A percentile compares a stretch with the other conserved stretches of the same genome.
Conservation (phyloP, 2,888 invertebrate species). For the Tethea ocularis region DNA sequence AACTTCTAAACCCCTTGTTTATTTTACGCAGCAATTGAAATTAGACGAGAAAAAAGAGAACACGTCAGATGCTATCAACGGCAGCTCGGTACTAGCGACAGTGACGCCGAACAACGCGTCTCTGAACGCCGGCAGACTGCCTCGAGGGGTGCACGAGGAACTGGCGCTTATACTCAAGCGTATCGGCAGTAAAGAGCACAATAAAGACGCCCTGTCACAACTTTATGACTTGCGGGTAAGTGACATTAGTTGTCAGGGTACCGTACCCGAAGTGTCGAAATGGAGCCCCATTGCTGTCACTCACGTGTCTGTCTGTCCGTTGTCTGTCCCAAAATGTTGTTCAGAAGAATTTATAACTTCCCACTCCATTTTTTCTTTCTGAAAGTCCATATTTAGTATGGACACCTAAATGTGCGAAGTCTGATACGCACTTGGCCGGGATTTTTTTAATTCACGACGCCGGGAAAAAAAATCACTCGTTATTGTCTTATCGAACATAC, state of each 20-base stretch:
- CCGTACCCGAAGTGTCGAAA: too few species aligned
- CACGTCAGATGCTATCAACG: constrained; percentile 60
- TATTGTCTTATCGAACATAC: too few species aligned
- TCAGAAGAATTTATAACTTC: too few species aligned
- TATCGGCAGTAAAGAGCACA: constrained; percentile 94
- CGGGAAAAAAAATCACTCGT: too few species aligned
- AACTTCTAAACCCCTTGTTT: background rate
- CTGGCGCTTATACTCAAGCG: constrained; percentile 95
- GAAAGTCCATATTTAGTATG: too few species aligned
- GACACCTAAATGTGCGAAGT: too few species aligned
- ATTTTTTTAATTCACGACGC: too few species aligned
- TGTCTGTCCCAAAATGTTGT: too few species aligned
- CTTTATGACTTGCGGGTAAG: constrained; percentile 89
- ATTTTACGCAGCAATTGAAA: constrained; percentile 69
- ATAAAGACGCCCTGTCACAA: constrained; percentile 90
- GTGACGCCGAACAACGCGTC: constrained; percentile 64
- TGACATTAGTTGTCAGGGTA: background rate
- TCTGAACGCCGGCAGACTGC: constrained; percentile 76
- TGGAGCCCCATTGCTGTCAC: too few species aligned
- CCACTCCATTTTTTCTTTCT: too few species aligned
- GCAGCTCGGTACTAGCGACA: constrained; percentile 77
- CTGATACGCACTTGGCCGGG: too few species aligned
- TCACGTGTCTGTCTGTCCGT: too few species aligned
- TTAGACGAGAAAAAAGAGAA: constrained; percentile 83
- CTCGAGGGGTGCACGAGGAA: constrained; percentile 92